These are phyloP conservation scores for Coregonus ussuriensis DNA, from an alignment of 2,797 vertebrate species.

Conservation along the genomic window DNA sequence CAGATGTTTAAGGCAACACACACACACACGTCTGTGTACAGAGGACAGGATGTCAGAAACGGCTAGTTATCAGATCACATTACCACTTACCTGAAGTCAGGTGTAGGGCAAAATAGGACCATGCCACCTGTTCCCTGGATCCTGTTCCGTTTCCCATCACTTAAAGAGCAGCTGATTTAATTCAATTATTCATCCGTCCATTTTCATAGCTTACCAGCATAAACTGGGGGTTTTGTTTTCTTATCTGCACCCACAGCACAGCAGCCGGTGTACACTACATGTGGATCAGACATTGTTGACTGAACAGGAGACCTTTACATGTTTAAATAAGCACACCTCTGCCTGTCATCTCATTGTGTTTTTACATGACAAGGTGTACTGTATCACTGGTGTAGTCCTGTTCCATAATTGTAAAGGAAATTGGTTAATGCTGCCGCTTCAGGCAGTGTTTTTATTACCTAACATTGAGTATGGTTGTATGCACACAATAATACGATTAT, in stretches of 20 bases:
- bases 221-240: conserved; percentile 42
- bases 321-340: conserved; percentile 9
- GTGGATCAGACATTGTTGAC: conserved; percentile 29
- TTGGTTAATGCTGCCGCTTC: neutral
- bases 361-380: neutral
- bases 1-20: neutral
- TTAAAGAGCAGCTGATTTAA: conserved; percentile 78
- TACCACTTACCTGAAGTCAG: conserved; percentile 77
- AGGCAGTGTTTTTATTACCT: neutral
- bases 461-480: neutral
- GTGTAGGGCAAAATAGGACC: conserved; percentile 65
- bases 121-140: conserved; percentile 79
- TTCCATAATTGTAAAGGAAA: neutral
- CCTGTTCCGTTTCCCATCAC: conserved; percentile 81
- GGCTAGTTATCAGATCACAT: conserved; percentile 77
- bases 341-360: neutral
- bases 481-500: too few species aligned
- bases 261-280: conserved; percentile 26
- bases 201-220: conserved; percentile 69
- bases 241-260: conserved; percentile 29
- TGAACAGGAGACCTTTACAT: conserved; percentile 18
- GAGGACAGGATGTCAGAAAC: conserved; percentile 66
- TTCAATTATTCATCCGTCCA: conserved; percentile 79
- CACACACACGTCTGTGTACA: neutral
- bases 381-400: neutral